Evolutionary conservation across 2,888 invertebrate species (phyloP), one percentile per base, ranked within the genome.

Genomic region (Halocaridina rubra): DNA sequence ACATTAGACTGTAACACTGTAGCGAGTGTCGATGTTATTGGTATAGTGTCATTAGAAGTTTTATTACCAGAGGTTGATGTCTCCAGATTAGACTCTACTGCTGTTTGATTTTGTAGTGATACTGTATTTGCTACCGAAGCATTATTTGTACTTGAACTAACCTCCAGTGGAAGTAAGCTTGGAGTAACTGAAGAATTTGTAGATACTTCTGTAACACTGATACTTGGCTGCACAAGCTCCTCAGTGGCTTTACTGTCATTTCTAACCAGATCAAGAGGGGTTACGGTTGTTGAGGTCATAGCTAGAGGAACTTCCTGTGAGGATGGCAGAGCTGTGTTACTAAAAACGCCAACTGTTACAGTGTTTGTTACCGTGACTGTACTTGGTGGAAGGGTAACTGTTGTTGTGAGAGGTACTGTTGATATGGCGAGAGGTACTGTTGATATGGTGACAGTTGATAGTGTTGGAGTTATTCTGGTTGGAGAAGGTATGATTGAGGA

Each of bases 281-380:
- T 69, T 16, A 76, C 67, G n/a, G 69, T 16, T 19, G 76, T 69
- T 61, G 78, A 74, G 71, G 71, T 76, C 22, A 76, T 76, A 67
- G 24, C 78, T 29, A 77, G 72, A 22, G 71, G 22, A 75, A 67
- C 19, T 27, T 64, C 29, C 8, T 30, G 39, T n/a, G 27, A 19
- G 19, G 64, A 69, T 5, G 69, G 19, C 19, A 29, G 16, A 24
- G 53, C 53, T n/a, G 79, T n/a, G 16, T n/a, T n/a, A n/a, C 53
- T 53, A 53, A 19, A 53, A 53, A 16, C 53, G n/a, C 10, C 53
- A 53, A 53, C 53, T n/a, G 53, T 53, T 5, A 69, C 69, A 1
- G 69, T 69, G 69, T 30, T 69, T 13, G 69, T 1, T 8, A 69
- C 69, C 19, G 69, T 29, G 5, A 10, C 30, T 10, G 61, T 33